These are phyloP conservation scores for Limnodromus scolopaceus DNA, from an alignment of 2,797 vertebrate species.

Conservation along the genomic window DNA sequence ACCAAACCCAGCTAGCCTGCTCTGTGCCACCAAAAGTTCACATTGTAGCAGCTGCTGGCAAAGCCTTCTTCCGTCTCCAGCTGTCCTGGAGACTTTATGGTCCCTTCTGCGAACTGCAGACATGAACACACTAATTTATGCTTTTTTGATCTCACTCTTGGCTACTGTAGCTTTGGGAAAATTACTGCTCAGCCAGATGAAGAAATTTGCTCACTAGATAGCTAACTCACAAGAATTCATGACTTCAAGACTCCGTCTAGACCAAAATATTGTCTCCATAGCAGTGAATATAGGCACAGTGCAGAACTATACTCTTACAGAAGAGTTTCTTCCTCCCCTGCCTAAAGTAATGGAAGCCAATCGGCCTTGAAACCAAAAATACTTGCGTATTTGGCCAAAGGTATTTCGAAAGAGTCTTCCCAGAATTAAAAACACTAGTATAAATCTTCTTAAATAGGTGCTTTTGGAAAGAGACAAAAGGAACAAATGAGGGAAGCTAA, in stretches of 20 bases:
- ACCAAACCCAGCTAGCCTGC: background rate
- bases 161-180: background rate
- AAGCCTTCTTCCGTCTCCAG: background rate
- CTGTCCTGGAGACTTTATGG: background rate
- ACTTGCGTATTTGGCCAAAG: background rate
- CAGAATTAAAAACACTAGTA: background rate
- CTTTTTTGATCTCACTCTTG: background rate
- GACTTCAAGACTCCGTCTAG: background rate
- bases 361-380: background rate
- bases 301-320: background rate
- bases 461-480: background rate
- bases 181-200: background rate
- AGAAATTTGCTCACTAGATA: background rate
- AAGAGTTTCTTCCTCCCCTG: background rate
- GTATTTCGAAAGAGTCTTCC: background rate
- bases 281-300: background rate
- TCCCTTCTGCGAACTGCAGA: background rate
- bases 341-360: background rate
- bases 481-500: background rate
- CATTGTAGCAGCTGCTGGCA: background rate
- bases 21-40: background rate
- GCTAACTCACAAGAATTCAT: background rate
- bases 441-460: background rate
- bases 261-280: background rate
- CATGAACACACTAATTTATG: background rate